phyloP scores from a whole-genome alignment of 2,113 vertebrate genomes.

The Fulmarus glacialis region DNA sequence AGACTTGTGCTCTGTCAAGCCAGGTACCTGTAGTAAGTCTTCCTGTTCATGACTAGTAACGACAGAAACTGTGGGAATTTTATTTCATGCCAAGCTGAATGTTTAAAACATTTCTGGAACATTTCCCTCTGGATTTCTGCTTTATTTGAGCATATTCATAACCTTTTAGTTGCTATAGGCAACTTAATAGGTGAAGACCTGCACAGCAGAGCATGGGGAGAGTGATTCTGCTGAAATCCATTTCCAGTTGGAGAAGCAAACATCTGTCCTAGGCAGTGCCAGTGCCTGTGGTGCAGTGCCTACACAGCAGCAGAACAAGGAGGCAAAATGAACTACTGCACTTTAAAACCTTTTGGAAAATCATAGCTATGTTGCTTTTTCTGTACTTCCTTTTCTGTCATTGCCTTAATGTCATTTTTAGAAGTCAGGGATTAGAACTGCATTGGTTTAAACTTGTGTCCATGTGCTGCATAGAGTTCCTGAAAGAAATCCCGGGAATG shows the following conservation, averaged over 20 bases:
- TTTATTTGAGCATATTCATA: not conserved
- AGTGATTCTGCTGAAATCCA: not conserved
- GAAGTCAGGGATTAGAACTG: not conserved
- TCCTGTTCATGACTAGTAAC: not conserved
- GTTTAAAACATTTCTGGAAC: conserved; percentile 10
- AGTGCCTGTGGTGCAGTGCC: not conserved
- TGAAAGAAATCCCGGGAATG: not conserved
- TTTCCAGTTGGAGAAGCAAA: not conserved
- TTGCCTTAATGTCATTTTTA: not conserved
- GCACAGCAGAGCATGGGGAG: not conserved
- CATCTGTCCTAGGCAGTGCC: not conserved
- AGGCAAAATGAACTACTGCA: not conserved
- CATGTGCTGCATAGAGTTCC: not conserved
- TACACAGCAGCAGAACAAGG: not conserved
- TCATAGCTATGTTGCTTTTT: not conserved
- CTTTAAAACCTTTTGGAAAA: not conserved
- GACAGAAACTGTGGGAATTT: not conserved
- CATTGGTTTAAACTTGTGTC: not conserved
- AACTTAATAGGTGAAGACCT: not conserved
- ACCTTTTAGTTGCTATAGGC: not conserved
- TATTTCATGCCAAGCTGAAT: not conserved
- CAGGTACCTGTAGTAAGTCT: not conserved
- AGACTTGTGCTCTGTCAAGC: not conserved
- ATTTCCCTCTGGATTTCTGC: not conserved
- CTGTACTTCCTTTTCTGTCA: not conserved